Evolutionary conservation across 1,140 invertebrate species (phyloP), one percentile per base, ranked within the genome.

Genomic region (Lycorma delicatula): DNA sequence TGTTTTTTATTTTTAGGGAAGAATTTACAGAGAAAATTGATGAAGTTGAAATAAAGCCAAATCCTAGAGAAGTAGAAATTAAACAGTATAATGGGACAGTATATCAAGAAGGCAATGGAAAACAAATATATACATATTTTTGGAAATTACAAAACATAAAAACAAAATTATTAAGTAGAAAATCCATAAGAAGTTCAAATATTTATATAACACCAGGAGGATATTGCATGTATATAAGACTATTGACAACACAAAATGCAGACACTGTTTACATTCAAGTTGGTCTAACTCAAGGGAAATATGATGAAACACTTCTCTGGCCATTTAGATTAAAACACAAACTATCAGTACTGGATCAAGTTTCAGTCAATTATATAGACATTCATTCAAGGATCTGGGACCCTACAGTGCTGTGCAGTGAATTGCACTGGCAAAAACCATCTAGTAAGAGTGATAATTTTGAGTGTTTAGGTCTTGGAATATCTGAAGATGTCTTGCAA

Each of bases 381-480:
- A 58, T 73, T 13, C 56, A 61, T 27, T 72, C 71, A 28, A 60
- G 71, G 16, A 57, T 74, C 13, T 74, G 72, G 72, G 66, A 74
- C 58, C 71, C 72, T 16, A 64, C 63, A 11, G 65, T 63, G 54
- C 65, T 74, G 1, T 74, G 72, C 58, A 70, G 66, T 4, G 71
- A 61, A 3, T 69, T 68, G 56, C 69, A 73, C 63, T 74, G 72
- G 72, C 56, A 64, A 34, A 67, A 67, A 23, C 71, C 71, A 1
- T 52, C 62, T 13, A 29, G 54, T 1, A n/a, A n/a, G n/a, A 65
- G 64, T 3, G 71, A 74, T 58, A 74, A 72, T 63, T 65, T 67
- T 23, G 72, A 73, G 60, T 74, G 72, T 54, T 68, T 74, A 5
- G 72, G 72, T 0, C 65, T 74, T 1, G 72, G 72, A 26, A 70